Evolutionary conservation across 2,888 invertebrate species (phyloP), one percentile per base, ranked within the genome.

Genomic region (Cantharis rustica): DNA sequence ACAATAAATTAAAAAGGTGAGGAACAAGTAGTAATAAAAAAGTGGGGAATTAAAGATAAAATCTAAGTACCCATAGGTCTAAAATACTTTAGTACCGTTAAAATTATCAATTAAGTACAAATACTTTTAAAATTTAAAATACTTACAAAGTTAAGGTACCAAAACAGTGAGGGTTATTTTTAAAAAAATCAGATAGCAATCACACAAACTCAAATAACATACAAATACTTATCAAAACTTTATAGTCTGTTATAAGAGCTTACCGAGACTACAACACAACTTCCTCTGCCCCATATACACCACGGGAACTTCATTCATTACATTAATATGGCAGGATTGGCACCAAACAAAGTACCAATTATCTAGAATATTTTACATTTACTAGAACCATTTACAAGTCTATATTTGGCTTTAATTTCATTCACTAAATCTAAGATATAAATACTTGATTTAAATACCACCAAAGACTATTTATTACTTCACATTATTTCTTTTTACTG

Each of bases 401-500:
- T 73, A 17, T 78, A 78, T 78, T 78, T 78, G 75, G 75, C 75
- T 75, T 78, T 64, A 75, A 71, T 64, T 75, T 71, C 75, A 64
- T 75, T 64, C 64, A 66, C 64, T 47, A 66, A 16, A 66, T 23
- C 64, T 66, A 66, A 20, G 23, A 20, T 66, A 66, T 66, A 66
- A 73, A 70, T 64, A 76, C 68, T 74, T 74, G 77, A 73, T 68
- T 71, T 77, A 77, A 74, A 71, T 66, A 66, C 64, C 70, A 74
- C 73, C 62, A n/a, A 76, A 73, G 72, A 72, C 69, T 72, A 72
- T 68, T 75, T 71, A 74, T 69, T 68, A n/a, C 47, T 69, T 68
- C 63, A 23, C 23, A 64, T 75, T 90, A 92, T 89, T 94, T 94
- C 89, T 93, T 94, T 88, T 93, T 91, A 81, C 85, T 89, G 61